Evolutionary conservation across 2,888 invertebrate genomes (phyloP), one percentile per base, ranked within the genome.

Genomic region (Odontomyia ornata): DNA sequence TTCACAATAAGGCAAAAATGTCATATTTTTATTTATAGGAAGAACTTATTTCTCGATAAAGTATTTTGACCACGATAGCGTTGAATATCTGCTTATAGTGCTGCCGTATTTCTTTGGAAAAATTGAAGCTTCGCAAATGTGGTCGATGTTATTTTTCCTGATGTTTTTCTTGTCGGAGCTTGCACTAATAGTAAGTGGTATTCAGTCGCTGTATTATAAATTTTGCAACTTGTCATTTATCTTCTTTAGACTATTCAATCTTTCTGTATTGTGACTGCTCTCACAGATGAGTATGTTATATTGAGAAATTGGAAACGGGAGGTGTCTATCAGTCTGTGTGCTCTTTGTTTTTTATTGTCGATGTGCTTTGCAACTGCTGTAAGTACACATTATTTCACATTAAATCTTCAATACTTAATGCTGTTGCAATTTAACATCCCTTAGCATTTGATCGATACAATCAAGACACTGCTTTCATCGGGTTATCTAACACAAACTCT

Each of bases 81-180:
- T 47, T 25, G 75, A 75, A 75, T 64, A 52, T 30, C 7, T 92
- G 21, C 92, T 92, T 83, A 87, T 92, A 67, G 91, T 91, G 0
- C 92, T 93, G 83, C 93, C 93, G 4, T 91, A 92, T 77, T 92
- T 92, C 0, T 91, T 92, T 15, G 86, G 90, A 13, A 89, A 92
- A 89, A 88, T 93, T 84, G 92, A 93, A 0, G 89, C 90, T 81
- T 89, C 93, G 0, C 92, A 93, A 80, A 84, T 94, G 18, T 94
- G 94, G 94, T 91, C 93, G 0, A 83, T 93, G 1, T 86, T 92
- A 0, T 95, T 94, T 85, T 94, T 93, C 84, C 84, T 90, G 0
- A 94, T 94, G 94, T 85, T 94, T 28, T 91, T 93, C 83, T 89
- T 94, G 82, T 81, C 89, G 92, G 80, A 91, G 90, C 80, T 88